These are phyloP conservation scores for Hydrocynus forskahlii DNA, from an alignment of 2,797 vertebrate genomes.

Conservation along the genomic window DNA sequence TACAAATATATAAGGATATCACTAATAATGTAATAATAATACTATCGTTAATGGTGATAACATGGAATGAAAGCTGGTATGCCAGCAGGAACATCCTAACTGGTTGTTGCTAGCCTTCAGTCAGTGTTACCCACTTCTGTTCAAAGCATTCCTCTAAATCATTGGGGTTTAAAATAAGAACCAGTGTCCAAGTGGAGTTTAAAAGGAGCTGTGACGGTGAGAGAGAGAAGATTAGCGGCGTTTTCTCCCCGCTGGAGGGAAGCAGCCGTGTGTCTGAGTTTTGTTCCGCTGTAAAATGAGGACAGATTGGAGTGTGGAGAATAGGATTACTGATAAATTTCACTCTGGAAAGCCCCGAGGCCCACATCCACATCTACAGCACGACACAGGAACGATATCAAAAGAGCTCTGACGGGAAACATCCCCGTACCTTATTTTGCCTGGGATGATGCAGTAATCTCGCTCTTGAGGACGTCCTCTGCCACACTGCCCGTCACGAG, in stretches of 20 bases:
- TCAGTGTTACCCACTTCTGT: background rate
- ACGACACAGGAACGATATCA: background rate
- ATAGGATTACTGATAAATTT: constrained; percentile 46
- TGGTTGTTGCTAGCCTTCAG: background rate
- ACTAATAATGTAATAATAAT: no score
- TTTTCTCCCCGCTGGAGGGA: background rate
- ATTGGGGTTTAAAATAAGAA: background rate
- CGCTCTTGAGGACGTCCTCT: background rate
- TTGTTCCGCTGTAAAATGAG: constrained; percentile 30
- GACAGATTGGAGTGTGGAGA: constrained; percentile 41
- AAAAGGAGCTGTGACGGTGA: background rate
- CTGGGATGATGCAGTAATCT: background rate
- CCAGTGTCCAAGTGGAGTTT: background rate
- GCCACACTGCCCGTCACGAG: background rate
- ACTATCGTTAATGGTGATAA: no score
- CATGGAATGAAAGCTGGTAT: no score
- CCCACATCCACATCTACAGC: background rate
- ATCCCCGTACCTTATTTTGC: background rate
- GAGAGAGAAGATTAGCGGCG: background rate
- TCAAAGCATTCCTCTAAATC: constrained; percentile 1
- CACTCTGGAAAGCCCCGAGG: constrained; percentile 1
- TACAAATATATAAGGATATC: no score
- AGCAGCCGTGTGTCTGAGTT: background rate
- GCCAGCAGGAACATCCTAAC: no score
- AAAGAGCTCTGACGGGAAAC: background rate